phyloP scores from a whole-genome alignment of 2,113 vertebrate species.

The Helogale parvula region DNA sequence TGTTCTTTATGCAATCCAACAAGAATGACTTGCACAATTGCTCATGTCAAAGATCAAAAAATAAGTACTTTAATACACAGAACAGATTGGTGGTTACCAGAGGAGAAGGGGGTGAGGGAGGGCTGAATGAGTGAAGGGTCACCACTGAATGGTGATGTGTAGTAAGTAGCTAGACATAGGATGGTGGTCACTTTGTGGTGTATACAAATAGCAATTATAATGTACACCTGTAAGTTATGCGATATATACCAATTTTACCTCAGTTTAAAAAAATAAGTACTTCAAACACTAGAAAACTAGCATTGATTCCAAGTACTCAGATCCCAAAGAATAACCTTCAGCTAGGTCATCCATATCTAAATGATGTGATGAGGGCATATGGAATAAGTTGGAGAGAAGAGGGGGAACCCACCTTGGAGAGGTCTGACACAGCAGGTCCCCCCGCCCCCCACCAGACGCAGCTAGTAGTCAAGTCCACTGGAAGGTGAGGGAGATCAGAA shows the following conservation, averaged over 20 bases:
- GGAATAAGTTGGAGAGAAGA: not conserved
- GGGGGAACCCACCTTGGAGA: not conserved
- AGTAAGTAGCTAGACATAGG: not conserved
- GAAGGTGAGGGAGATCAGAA: not conserved
- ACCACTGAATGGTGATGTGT: not conserved
- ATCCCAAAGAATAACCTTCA: not conserved
- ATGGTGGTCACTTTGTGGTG: not conserved
- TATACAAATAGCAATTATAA: not conserved
- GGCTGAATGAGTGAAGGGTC: not conserved
- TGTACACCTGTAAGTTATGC: not conserved
- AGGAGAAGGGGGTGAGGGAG: not conserved
- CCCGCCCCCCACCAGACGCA: not conserved
- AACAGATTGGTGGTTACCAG: not conserved
- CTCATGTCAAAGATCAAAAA: constrained; percentile 12
- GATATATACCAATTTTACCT: not conserved
- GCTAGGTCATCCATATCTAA: not conserved
- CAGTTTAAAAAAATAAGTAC: not conserved
- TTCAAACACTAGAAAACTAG: not conserved
- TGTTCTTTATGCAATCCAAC: not conserved
- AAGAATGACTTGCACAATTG: not conserved
- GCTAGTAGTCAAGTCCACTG: no score
- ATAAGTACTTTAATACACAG: not conserved
- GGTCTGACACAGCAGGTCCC: not conserved
- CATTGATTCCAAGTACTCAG: not conserved
- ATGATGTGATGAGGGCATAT: not conserved